Conservation (phyloP, 1,140 invertebrate genomes). For the Cephus cinctus region DNA sequence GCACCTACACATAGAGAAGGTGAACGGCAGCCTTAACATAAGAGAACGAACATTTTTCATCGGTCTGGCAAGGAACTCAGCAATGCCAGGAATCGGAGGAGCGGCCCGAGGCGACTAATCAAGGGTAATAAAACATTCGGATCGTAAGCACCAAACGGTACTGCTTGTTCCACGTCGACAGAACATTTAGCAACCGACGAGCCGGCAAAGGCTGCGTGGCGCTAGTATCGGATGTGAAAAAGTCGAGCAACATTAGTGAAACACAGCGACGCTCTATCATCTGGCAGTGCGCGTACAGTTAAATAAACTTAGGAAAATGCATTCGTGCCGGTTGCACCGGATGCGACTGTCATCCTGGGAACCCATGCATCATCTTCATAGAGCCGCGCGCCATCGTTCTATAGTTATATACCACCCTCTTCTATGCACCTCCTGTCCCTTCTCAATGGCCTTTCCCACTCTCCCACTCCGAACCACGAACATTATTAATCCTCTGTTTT, state of each 20-base stretch:
- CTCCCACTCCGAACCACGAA: background rate
- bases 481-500: background rate
- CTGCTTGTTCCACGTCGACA: slow-evolving; percentile 9
- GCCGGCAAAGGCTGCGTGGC: background rate
- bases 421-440: background rate
- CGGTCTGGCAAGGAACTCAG: no score
- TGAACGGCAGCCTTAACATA: no score
- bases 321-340: slow-evolving; percentile 26
- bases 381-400: slow-evolving; percentile 19
- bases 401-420: no score
- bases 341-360: slow-evolving; percentile 33
- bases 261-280: slow-evolving; percentile 28
- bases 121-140: no score
- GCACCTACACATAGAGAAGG: no score
- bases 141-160: no score
- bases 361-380: slow-evolving; percentile 36
- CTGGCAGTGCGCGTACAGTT: slow-evolving; percentile 23
- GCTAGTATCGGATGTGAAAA: background rate
- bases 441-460: background rate
- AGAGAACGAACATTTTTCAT: no score
- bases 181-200: slow-evolving; percentile 5
- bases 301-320: slow-evolving; percentile 34
- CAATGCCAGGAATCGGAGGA: no score
- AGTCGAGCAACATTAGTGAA: slow-evolving; percentile 20
- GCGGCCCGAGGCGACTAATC: no score